Percentiles rank a stretch among this genome's conserved stretches.
These are phyloP conservation scores for Folsomia manolachei DNA, from an alignment of 2,888 invertebrate species.

Conservation along the genomic window DNA sequence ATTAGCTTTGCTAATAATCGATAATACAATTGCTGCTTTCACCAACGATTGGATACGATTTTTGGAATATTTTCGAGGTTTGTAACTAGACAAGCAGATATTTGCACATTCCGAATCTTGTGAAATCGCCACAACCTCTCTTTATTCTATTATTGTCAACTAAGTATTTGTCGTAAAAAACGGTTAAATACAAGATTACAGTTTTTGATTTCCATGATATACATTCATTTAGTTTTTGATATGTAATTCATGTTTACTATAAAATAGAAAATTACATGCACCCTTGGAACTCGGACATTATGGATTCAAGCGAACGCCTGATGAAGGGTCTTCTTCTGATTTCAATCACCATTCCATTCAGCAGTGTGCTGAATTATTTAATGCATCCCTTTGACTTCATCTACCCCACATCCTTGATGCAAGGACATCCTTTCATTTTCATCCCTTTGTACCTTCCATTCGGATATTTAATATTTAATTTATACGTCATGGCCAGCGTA, in stretches of 20 bases:
- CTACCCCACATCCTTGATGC: background rate
- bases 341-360: background rate
- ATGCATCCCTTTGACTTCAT: background rate
- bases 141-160: too few species aligned
- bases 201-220: too few species aligned
- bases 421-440: background rate
- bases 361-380: background rate
- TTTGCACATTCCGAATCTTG: too few species aligned
- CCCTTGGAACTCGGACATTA: background rate
- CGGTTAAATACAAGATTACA: too few species aligned
- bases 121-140: too few species aligned
- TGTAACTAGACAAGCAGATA: too few species aligned
- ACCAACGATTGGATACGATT: background rate
- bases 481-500: background rate
- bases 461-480: background rate
- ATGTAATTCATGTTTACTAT: background rate
- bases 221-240: background rate
- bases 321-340: background rate
- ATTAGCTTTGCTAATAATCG: background rate
- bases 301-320: background rate
- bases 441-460: background rate
- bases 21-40: background rate
- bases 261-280: background rate
- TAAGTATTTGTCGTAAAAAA: too few species aligned
- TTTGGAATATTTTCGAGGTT: background rate